Percentiles rank a stretch among this genome's conserved stretches.
These are phyloP conservation scores for Acleris holmiana DNA, from an alignment of 2,888 invertebrate genomes.

Conservation along the genomic window DNA sequence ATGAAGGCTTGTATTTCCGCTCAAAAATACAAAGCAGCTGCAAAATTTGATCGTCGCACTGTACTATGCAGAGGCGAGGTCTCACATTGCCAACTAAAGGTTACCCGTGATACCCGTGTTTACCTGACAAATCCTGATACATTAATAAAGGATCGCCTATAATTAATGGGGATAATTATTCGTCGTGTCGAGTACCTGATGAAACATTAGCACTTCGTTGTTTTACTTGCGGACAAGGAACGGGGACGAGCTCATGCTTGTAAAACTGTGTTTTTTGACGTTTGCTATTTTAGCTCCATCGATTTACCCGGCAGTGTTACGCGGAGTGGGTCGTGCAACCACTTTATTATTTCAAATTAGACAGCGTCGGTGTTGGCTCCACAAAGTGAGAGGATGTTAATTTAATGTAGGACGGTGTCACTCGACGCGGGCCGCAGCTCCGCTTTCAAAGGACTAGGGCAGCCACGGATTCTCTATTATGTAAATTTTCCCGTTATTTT, in stretches of 20 bases:
- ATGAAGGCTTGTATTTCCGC: neutral
- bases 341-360: conserved; percentile 69
- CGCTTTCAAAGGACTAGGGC: conserved; percentile 78
- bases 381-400: conserved; percentile 80
- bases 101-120: conserved; percentile 2
- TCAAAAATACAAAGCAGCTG: neutral
- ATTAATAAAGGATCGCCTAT: conserved; percentile 19
- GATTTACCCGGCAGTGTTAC: conserved; percentile 30
- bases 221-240: conserved; percentile 1
- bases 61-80: neutral
- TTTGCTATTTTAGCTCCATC: conserved; percentile 9
- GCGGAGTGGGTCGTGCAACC: conserved; percentile 45
- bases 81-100: neutral
- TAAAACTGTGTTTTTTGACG: conserved; percentile 1
- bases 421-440: conserved; percentile 68
- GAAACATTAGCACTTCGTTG: conserved; percentile 10
- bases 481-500: conserved; percentile 82
- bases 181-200: neutral
- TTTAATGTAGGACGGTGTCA: conserved; percentile 79
- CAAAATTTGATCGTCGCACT: neutral
- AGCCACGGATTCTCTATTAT: conserved; percentile 83
- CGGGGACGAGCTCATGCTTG: conserved; percentile 4
- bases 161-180: neutral
- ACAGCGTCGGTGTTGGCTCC: conserved; percentile 61
- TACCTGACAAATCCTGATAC: conserved; percentile 1